Base-by-base conservation (phyloP, 2,113 vertebrate genomes). In the Clarias batrachus region DNA sequence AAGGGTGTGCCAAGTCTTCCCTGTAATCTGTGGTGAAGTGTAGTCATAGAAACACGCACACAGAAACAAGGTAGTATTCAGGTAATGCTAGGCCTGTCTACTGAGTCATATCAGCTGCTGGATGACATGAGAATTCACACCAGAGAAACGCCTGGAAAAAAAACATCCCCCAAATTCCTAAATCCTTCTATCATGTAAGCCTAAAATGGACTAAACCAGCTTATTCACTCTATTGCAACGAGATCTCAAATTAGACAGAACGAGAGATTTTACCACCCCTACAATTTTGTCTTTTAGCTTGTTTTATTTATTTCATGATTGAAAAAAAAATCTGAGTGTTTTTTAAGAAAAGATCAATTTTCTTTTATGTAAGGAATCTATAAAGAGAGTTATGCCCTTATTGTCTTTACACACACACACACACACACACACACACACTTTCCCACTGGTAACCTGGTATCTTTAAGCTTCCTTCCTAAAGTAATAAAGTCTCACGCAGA, bases 1-100 rank as follows among this genome's bases (percentile, higher is more conserved):
- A 87, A 88, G 91, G 93, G 94, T 91, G 94, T 93, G 93, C 87
- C 93, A 71, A 88, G 73, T 87, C 90, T 33, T 91, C 93, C 94
- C 93, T 95, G 93, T 94, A 95, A 95, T 95, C 93, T 94, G 93
- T 80, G 94, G 94, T 91, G 90, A 74, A 85, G 83, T 25, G 91
- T 94, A 59, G 59, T 92, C 91, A 25, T 91, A 85, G 94, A 91
- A 91, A 94, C 94, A 25, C 11, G 63, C 65, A 14, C 87, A 87
- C 65, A 85, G 82, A 89, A 77, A 86, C 88, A 93, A 92, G 93
- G 92, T 94, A 92, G 93, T 91, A 91, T 76, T 85, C 89, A 90
- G 89, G 85, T 90, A 90, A 90, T 90, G 25, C 62, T 70, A 86
- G 82, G 54, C 60, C 62, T 77, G 68, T 85, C 62, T 78, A 82